These are phyloP conservation scores for Choloepus hoffmanni DNA, from an alignment of 2,113 vertebrate genomes.

Conservation along the genomic window DNA sequence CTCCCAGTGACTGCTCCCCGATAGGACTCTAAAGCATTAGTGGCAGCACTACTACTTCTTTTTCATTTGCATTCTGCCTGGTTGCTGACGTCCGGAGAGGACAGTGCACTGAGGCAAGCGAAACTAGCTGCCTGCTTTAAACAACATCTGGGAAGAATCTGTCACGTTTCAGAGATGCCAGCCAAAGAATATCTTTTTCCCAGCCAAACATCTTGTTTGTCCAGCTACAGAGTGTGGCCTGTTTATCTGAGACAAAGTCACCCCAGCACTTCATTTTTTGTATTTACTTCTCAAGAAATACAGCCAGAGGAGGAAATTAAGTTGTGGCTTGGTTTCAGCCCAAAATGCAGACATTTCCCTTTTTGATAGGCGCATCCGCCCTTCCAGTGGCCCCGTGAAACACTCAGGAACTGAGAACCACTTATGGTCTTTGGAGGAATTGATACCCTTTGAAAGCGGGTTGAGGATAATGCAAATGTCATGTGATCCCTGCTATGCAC, in stretches of 20 bases:
- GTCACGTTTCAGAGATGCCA: constrained; percentile 8
- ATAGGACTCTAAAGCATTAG: not conserved
- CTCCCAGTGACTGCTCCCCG: not conserved
- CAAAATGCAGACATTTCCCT: constrained; percentile 58
- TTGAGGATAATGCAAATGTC: constrained; percentile 45
- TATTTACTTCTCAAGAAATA: constrained; percentile 50
- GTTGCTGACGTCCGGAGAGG: not conserved
- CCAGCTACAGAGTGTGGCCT: constrained; percentile 28
- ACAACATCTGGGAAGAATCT: constrained; percentile 19
- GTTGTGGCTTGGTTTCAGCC: constrained; percentile 70
- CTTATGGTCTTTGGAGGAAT: constrained; percentile 43
- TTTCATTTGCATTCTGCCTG: not conserved
- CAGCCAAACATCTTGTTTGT: constrained; percentile 58
- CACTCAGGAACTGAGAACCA: constrained; percentile 28
- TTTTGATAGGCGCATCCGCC: constrained; percentile 45
- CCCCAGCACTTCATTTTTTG: constrained; percentile 26
- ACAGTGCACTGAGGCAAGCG: not conserved
- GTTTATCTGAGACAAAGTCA: constrained; percentile 56
- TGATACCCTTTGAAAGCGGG: constrained; percentile 62
- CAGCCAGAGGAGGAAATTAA: constrained; percentile 72
- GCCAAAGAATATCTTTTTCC: constrained; percentile 54
- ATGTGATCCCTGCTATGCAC: not conserved
- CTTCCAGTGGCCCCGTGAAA: constrained; percentile 52
- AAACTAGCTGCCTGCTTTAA: not conserved
- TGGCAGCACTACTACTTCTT: not conserved